Conservation (phyloP, 2,113 vertebrate species). For the Paedocypris sp. region DNA sequence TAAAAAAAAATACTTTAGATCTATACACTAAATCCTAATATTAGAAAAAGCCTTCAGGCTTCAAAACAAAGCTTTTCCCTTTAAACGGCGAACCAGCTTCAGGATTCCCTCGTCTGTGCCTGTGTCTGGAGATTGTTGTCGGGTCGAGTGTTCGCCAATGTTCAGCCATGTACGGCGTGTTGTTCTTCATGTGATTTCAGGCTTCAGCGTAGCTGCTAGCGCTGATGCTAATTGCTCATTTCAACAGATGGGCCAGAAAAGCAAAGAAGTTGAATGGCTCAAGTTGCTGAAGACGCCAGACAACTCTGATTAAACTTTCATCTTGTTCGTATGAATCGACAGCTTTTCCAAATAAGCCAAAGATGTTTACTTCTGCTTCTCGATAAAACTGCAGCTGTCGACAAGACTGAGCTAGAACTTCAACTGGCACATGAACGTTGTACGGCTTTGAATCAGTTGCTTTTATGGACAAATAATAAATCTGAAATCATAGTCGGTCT, state of each 20-base stretch:
- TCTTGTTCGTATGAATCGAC: slow-evolving; percentile 26
- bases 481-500: too few species aligned
- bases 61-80: too few species aligned
- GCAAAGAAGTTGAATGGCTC: neutral
- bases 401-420: too few species aligned
- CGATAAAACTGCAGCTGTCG: too few species aligned
- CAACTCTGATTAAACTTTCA: slow-evolving; percentile 9
- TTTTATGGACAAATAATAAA: too few species aligned
- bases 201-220: neutral
- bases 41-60: too few species aligned
- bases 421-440: too few species aligned
- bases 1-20: too few species aligned
- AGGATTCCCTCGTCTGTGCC: neutral
- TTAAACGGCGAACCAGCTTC: too few species aligned
- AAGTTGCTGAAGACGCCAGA: slow-evolving; percentile 27
- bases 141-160: neutral
- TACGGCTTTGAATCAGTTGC: too few species aligned
- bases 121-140: too few species aligned
- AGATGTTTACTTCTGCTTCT: neutral
- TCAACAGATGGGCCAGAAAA: slow-evolving; percentile 21
- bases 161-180: slow-evolving; percentile 5
- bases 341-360: slow-evolving; percentile 24
- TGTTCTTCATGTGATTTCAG: slow-evolving; percentile 28
- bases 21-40: too few species aligned
- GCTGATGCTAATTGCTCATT: slow-evolving; percentile 32